Evolutionary conservation across 2,797 vertebrate genomes (phyloP), one percentile per base, ranked within the genome.

Genomic region (Masticophis lateralis): DNA sequence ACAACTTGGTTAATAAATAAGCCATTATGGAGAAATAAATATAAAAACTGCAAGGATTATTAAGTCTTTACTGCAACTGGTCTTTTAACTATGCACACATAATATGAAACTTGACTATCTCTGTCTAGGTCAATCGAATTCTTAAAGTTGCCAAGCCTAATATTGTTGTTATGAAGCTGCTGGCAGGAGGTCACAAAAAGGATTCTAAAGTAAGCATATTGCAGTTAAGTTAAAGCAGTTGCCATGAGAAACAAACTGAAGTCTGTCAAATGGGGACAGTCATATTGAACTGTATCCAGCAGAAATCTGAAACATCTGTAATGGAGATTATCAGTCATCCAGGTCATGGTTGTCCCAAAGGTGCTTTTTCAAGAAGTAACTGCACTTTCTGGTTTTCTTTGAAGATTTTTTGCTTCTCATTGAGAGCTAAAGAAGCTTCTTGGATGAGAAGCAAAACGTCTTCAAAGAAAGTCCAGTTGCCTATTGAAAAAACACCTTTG

Each of bases 141-240:
- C 97, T 99, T 55, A 99, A 99, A 97, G 99, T 99, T 96, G 99
- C 99, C 96, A 99, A 99, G 96, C 99, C 99, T 87, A 99, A 99
- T 97, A 99, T 99, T 94, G 99, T 99, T 88, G 99, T 99, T 89
- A 99, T 98, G 98, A 99, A 99, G 96, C 97, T 99, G 32, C 97
- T 99, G 95, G 99, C 99, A 94, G 99, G 99, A 97, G 99, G 99
- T 86, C 99, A 99, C 97, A 99, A 99, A 95, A 99, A 99, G 94
- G 99, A 99, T 87, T 99, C 99, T 5, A 99, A 99, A 98, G 99
- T 99, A 98, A 97, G 94, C 59, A 95, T 88, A 92, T 69, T 14
- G 14, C 83, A 28, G 37, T 5, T 61, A 53, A 94, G 28, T 86
- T 86, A 5, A 89, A 93, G 0, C 0, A 86, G 66, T 4, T 92